Conservation (phyloP, 2,888 invertebrate species). For the Nebria salina region DNA sequence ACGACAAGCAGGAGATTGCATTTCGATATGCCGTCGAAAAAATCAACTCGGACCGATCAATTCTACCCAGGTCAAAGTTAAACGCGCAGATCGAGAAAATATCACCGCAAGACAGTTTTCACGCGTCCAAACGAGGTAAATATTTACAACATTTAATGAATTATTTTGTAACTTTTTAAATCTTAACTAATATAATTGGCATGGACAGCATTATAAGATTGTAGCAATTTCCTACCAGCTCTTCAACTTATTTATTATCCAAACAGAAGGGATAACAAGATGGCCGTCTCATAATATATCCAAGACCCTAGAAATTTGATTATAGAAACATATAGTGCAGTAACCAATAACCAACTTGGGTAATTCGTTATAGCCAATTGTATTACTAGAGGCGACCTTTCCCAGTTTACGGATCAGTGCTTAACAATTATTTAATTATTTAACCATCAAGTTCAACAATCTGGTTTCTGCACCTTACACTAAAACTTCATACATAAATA, state of each 20-base stretch:
- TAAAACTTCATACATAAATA: too few relatives aligned
- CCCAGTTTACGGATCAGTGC: slow-evolving; percentile 3
- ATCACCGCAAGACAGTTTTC: slow-evolving; percentile 92
- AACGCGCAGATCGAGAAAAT: slow-evolving; percentile 90
- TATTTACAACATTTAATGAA: neutral
- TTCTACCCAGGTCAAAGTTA: slow-evolving; percentile 86
- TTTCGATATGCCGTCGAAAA: slow-evolving; percentile 93
- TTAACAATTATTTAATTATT: slow-evolving; percentile 5
- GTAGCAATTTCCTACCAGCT: too few relatives aligned
- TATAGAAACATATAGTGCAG: neutral
- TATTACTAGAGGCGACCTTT: neutral
- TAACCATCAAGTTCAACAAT: neutral
- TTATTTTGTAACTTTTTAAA: too few relatives aligned
- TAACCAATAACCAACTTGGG: neutral
- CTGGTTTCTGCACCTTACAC: neutral
- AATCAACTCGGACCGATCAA: slow-evolving; percentile 84
- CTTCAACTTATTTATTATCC: neutral
- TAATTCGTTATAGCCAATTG: neutral
- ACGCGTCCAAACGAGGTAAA: slow-evolving; percentile 91
- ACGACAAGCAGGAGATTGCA: slow-evolving; percentile 89
- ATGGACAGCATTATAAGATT: too few relatives aligned
- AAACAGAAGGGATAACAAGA: neutral
- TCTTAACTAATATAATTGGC: too few relatives aligned
- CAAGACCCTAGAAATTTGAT: neutral
- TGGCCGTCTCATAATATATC: neutral